These are phyloP conservation scores for Luehdorfia chinensis DNA, from an alignment of 1,140 invertebrate genomes.

Conservation along the genomic window DNA sequence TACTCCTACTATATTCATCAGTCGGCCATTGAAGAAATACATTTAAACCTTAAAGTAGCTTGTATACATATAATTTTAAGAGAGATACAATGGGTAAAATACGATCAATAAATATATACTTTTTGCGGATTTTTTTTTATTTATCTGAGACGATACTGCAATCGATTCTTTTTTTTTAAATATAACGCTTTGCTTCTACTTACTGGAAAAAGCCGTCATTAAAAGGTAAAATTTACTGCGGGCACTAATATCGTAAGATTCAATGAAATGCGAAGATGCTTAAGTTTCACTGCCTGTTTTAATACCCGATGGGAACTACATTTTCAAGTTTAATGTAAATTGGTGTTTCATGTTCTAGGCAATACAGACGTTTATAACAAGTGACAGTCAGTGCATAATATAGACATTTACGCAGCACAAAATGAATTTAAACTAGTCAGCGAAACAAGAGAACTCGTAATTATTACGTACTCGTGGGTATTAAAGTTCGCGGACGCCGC, in stretches of 20 bases:
- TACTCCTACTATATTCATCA: slow-evolving; percentile 38
- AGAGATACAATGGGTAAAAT: no score
- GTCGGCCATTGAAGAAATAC: slow-evolving; percentile 30
- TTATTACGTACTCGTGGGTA: slow-evolving; percentile 1
- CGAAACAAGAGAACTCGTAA: background rate
- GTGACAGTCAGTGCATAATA: slow-evolving; percentile 11
- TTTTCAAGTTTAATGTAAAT: slow-evolving; percentile 12
- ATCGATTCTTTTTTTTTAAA: no score
- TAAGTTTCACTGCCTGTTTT: slow-evolving; percentile 4
- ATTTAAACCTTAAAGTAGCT: no score
- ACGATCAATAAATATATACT: no score
- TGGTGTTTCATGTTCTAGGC: slow-evolving; percentile 10
- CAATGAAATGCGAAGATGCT: background rate
- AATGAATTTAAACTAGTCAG: slow-evolving; percentile 13
- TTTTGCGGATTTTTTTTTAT: no score
- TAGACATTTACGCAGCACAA: slow-evolving; percentile 8
- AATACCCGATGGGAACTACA: slow-evolving; percentile 8
- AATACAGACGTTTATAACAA: slow-evolving; percentile 9
- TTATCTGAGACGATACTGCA: no score
- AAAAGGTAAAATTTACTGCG: background rate
- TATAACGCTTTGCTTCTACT: no score
- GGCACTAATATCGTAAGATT: background rate
- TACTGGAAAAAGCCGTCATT: no score
- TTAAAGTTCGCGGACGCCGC: slow-evolving; percentile 9
- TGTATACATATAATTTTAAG: no score